Evolutionary conservation across 2,797 vertebrate genomes (phyloP).

Genomic region (Valencia hispanica): DNA sequence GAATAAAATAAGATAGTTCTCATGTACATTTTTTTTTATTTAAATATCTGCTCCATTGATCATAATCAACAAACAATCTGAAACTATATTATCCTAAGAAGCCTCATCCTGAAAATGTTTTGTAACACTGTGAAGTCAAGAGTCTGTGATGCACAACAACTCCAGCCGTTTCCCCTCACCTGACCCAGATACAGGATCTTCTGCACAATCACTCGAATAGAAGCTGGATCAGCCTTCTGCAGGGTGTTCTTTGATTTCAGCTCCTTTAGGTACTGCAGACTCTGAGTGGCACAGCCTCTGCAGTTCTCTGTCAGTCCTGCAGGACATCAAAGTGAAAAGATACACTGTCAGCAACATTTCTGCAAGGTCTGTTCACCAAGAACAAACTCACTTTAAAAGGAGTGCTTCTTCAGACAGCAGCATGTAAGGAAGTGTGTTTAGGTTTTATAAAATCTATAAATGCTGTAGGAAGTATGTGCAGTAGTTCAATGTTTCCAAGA

Average conservation of each 20-base stretch:
- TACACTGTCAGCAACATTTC: conserved; percentile 3
- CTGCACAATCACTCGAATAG: conserved; percentile 75
- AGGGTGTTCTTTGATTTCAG: conserved; percentile 86
- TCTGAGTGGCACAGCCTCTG: conserved; percentile 84
- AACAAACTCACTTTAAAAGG: conserved; percentile 4
- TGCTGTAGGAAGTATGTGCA: neutral
- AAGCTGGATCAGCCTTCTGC: conserved; percentile 77
- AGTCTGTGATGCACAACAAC: neutral
- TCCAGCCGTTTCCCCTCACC: conserved; percentile 70
- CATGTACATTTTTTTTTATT: neutral
- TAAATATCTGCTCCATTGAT: neutral
- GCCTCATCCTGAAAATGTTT: neutral
- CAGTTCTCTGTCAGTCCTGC: conserved; percentile 89
- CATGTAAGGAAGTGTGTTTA: neutral
- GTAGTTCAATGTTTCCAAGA: neutral
- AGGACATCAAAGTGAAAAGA: neutral
- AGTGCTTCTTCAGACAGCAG: neutral
- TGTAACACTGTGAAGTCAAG: neutral
- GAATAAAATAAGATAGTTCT: neutral
- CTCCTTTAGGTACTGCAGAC: conserved; percentile 82
- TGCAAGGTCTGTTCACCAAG: neutral
- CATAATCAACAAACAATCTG: neutral
- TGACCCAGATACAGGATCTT: conserved; percentile 88
- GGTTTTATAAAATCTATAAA: neutral
- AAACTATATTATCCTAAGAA: neutral